Percentiles rank a stretch among this genome's conserved stretches.
phyloP scores from a whole-genome alignment of 2,113 vertebrate genomes.

The Psammodynastes pulverulentus region DNA sequence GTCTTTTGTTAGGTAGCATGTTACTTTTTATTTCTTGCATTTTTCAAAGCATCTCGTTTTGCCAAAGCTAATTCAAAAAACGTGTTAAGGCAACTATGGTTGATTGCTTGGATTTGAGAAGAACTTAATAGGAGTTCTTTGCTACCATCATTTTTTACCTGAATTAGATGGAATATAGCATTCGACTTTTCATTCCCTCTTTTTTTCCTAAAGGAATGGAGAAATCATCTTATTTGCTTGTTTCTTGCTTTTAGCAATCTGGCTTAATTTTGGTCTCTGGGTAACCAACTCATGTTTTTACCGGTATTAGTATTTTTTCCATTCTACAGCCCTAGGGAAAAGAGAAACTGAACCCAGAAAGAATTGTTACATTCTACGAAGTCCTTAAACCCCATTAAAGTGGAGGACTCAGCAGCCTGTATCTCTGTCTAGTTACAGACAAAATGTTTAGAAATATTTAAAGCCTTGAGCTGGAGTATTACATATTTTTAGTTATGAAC shows the following conservation, averaged over 20 bases:
- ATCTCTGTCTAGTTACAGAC: neutral
- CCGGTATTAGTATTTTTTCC: neutral
- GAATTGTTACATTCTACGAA: neutral
- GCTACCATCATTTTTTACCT: neutral
- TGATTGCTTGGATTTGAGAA: neutral
- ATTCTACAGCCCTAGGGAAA: neutral
- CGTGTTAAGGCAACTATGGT: slow-evolving; percentile 4
- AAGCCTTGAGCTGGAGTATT: slow-evolving; percentile 3
- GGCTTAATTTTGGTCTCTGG: neutral
- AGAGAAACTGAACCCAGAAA: neutral
- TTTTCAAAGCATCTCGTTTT: slow-evolving; percentile 6
- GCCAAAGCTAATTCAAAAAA: slow-evolving; percentile 9
- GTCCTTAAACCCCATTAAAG: slow-evolving; percentile 5
- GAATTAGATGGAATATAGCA: neutral
- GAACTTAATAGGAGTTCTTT: neutral
- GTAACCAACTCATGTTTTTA: neutral
- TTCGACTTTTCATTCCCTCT: neutral
- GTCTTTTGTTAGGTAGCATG: neutral
- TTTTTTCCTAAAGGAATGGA: neutral
- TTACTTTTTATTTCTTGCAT: slow-evolving; percentile 14
- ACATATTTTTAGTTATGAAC: neutral
- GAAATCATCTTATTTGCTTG: slow-evolving; percentile 7
- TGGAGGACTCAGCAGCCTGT: neutral
- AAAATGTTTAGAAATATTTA: slow-evolving; percentile 15
- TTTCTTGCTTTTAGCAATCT: neutral